These are phyloP conservation scores for Peromyscus polionotus DNA, from an alignment of 2,113 vertebrate genomes.

Conservation along the genomic window DNA sequence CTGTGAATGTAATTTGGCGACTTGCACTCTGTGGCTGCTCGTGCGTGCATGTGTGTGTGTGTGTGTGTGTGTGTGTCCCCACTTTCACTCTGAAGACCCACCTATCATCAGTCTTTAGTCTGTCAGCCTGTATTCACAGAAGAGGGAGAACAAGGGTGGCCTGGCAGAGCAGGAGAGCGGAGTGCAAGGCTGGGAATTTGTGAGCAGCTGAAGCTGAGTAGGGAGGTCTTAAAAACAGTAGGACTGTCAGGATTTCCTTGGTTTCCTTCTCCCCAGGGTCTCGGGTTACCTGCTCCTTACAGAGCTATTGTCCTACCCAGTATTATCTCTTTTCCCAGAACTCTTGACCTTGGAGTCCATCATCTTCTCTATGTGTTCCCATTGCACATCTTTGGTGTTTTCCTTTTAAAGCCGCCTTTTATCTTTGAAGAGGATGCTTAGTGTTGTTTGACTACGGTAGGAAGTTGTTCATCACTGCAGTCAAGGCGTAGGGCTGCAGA, in stretches of 20 bases:
- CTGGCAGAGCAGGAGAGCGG: no score
- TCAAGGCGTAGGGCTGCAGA: neutral
- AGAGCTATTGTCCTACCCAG: neutral
- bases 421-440: neutral
- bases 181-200: no score
- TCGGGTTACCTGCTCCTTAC: neutral
- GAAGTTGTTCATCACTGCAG: neutral
- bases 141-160: no score
- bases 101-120: neutral
- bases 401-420: neutral
- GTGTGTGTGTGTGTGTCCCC: neutral
- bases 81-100: neutral
- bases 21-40: neutral
- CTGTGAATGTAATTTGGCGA: neutral
- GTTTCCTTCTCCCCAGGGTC: neutral
- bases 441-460: neutral
- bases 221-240: no score
- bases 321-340: neutral
- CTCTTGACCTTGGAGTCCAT: neutral
- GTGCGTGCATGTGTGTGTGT: neutral
- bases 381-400: neutral
- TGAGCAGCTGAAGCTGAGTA: no score
- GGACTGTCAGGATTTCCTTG: constrained; percentile 1
- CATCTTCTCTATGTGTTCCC: neutral
- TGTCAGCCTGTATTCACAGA: neutral